Percentiles rank a stretch among this genome's conserved stretches.
Evolutionary conservation across 92 coral and sea anemone genomes (phyloP).

Genomic region (Epizoanthus fatuus): DNA sequence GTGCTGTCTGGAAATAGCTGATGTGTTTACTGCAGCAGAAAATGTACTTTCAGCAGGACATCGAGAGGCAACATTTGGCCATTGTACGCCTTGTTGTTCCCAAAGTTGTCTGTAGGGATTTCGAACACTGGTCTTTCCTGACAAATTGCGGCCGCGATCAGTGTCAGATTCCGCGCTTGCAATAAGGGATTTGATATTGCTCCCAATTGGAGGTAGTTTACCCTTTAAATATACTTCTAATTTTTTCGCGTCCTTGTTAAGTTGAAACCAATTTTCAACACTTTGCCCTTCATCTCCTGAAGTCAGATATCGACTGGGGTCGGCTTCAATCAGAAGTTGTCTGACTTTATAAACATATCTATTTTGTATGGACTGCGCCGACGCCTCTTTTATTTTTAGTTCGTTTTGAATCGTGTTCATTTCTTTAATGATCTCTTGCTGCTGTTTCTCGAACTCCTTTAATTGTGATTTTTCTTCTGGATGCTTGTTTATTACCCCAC

Average conservation of each 20-base stretch:
- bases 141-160: no score
- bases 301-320: constrained; percentile 3
- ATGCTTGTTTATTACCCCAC: constrained; percentile 19
- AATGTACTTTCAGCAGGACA: no score
- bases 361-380: background rate
- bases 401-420: no score
- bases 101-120: constrained; percentile 35
- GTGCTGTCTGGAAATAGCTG: no score
- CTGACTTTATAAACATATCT: constrained; percentile 31
- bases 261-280: constrained; percentile 46
- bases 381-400: background rate
- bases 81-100: constrained; percentile 11
- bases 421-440: constrained; percentile 4
- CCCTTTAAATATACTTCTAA: background rate
- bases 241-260: constrained; percentile 35
- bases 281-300: background rate
- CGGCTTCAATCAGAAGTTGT: constrained; percentile 4
- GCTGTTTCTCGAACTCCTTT: constrained; percentile 27
- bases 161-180: constrained; percentile 8
- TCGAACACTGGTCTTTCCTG: constrained; percentile 22
- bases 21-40: no score
- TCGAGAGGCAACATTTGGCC: background rate
- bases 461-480: constrained; percentile 11
- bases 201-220: constrained; percentile 18
- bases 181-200: constrained; percentile 2